These are phyloP conservation scores for Asteroscopus sphinx DNA, from an alignment of 2,888 invertebrate species.

Conservation along the genomic window DNA sequence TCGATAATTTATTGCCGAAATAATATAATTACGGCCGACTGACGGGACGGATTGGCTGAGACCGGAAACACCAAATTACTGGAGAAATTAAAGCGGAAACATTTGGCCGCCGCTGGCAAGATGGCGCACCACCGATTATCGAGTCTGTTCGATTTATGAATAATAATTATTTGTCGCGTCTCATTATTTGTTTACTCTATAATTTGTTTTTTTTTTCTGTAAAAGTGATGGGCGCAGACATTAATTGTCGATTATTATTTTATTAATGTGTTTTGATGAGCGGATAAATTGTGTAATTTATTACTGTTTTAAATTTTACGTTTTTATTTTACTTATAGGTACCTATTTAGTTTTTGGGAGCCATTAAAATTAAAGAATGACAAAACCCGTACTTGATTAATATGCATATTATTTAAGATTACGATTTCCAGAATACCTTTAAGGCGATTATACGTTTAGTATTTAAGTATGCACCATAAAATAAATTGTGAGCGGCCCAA, in stretches of 20 bases:
- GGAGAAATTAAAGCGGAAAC: slow-evolving; percentile 90
- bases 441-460: slow-evolving; percentile 39
- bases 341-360: slow-evolving; percentile 23
- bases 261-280: slow-evolving; percentile 35
- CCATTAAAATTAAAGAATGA: slow-evolving; percentile 32
- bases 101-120: slow-evolving; percentile 90
- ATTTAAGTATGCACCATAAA: slow-evolving; percentile 38
- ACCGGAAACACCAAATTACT: slow-evolving; percentile 89
- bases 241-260: slow-evolving; percentile 42
- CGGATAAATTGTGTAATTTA: slow-evolving; percentile 9
- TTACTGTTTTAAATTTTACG: slow-evolving; percentile 10
- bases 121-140: slow-evolving; percentile 85
- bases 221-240: slow-evolving; percentile 33
- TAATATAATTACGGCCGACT: slow-evolving; percentile 89
- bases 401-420: slow-evolving; percentile 49
- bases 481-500: slow-evolving; percentile 34
- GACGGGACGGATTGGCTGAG: slow-evolving; percentile 88
- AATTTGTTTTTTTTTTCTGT: slow-evolving; percentile 42
- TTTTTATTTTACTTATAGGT: slow-evolving; percentile 5
- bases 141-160: slow-evolving; percentile 86
- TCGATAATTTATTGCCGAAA: slow-evolving; percentile 90
- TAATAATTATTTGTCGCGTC: slow-evolving; percentile 79
- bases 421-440: slow-evolving; percentile 27
- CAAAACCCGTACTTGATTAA: slow-evolving; percentile 39
- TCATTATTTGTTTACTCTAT: slow-evolving; percentile 75